These are phyloP conservation scores for Cacoxenus indagator DNA, from an alignment of 2,888 invertebrate genomes.

Conservation along the genomic window DNA sequence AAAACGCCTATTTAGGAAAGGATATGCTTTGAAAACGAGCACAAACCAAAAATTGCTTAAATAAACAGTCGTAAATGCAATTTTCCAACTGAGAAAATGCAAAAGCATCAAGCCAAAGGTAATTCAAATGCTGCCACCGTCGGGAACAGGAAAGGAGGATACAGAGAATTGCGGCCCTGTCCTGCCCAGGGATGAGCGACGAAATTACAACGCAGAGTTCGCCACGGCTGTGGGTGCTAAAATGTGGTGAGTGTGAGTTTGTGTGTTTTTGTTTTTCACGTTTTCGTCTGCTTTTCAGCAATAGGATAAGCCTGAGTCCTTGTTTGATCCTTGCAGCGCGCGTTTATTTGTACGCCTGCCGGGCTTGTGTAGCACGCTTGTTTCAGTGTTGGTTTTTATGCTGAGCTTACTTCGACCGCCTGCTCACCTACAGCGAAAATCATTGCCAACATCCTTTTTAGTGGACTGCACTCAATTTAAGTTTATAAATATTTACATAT, in stretches of 20 bases:
- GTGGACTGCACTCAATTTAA: background rate
- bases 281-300: background rate
- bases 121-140: background rate
- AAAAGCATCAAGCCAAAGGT: background rate
- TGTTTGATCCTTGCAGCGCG: background rate
- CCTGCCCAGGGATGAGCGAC: background rate
- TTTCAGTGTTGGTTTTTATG: background rate
- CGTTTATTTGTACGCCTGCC: slow-evolving; percentile 2
- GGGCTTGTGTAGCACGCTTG: background rate
- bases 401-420: background rate
- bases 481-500: slow-evolving; percentile 7
- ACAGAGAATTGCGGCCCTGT: background rate
- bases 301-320: background rate
- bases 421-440: background rate
- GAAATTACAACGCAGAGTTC: too few species aligned
- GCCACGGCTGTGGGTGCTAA: slow-evolving; percentile 9
- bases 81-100: too few species aligned
- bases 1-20: too few species aligned
- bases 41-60: slow-evolving; percentile 5
- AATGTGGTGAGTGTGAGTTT: background rate
- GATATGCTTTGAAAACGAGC: too few species aligned
- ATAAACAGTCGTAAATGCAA: background rate
- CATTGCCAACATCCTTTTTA: background rate
- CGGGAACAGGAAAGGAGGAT: background rate
- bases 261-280: background rate